Evolutionary conservation across 2,888 invertebrate species (phyloP), one percentile per base, ranked within the genome.

Genomic region (Gortyna flavago): DNA sequence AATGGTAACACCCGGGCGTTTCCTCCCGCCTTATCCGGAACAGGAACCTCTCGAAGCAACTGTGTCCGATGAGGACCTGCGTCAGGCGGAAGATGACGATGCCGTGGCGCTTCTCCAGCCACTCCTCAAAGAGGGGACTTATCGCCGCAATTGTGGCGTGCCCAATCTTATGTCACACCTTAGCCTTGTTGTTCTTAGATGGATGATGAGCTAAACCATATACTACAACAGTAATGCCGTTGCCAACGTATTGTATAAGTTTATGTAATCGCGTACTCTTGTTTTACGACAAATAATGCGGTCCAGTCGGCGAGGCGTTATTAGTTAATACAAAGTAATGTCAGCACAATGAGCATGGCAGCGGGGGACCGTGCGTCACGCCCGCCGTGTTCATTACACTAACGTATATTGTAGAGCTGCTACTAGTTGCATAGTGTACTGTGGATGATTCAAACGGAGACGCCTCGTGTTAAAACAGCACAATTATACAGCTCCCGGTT

Each of bases 331-430:
- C 62, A 18, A 48, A 68, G 57, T 83, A 75, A 83, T 80, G 80
- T 57, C 44, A 41, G 29, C 29, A 64, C 68, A 80, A 81, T 79
- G 79, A 75, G 44, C 59, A n/a, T 3, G 75, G 77, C 82, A 9
- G 74, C 84, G 75, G 84, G 86, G n/a, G 38, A 41, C 3, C 76
- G 76, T 84, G 87, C 87, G 84, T 84, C 82, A 85, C 54, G 35
- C 48, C 21, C 21, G 35, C 59, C 57, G 21, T 29, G 8, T 18
- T 61, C 76, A 21, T 35, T 57, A 35, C 6, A 18, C 38, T 38
- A 0, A 35, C n/a, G 13, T 44, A 48, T 59, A n/a, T 35, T 32
- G 5, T 11, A 32, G 35, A 29, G 13, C 21, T 29, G 18, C 25
- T 18, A 51, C 38, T 18, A 29, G 44, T n/a, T 9, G 57, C n/a